Base-by-base conservation (phyloP, 2,797 vertebrate species). In the Epinephelus coioides region DNA sequence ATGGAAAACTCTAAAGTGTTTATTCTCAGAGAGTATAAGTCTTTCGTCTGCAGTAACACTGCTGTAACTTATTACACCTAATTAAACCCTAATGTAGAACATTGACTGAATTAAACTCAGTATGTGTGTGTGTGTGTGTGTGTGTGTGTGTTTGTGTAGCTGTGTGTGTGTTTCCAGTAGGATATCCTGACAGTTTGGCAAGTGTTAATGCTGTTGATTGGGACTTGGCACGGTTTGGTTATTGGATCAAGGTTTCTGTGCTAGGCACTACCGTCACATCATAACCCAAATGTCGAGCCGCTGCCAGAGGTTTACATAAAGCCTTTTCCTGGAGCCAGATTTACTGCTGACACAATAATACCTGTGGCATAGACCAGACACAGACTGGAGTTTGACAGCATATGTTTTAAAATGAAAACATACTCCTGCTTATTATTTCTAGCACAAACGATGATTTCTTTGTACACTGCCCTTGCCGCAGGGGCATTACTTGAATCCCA, bases 201-300 rank as follows among this genome's bases (percentile, higher is more conserved):
- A 17, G n/a, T 49, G 55, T 44, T 14, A 65, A 68, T 50, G 60
- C 47, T 69, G 30, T 34, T 68, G 76, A 86, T 65, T 81, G 69
- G 83, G 15, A 47, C 65, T 74, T 76, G 68, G 62, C 76, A 74
- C 18, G 13, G 47, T 75, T 79, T 47, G 23, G 60, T 81, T 79
- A 81, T 68, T 74, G 77, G 79, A 65, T 82, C 69, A 64, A 77
- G 69, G 69, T 77, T 72, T 81, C 55, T 86, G 70, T 59, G 69
- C 47, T 65, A 54, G 49, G 27, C 44, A 46, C 27, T 30, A 54
- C 8, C 59, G 17, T 69, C 57, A 67, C 25, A 38, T 75, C 65
- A 67, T 66, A 73, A 78, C 59, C 50, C 27, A 57, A 61, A 54
- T 51, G 38, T 21, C 25, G 51, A 76, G 51, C 44, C 11, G 51